phyloP scores from a whole-genome alignment of 2,797 vertebrate species.

The Notolepis coatsorum region DNA sequence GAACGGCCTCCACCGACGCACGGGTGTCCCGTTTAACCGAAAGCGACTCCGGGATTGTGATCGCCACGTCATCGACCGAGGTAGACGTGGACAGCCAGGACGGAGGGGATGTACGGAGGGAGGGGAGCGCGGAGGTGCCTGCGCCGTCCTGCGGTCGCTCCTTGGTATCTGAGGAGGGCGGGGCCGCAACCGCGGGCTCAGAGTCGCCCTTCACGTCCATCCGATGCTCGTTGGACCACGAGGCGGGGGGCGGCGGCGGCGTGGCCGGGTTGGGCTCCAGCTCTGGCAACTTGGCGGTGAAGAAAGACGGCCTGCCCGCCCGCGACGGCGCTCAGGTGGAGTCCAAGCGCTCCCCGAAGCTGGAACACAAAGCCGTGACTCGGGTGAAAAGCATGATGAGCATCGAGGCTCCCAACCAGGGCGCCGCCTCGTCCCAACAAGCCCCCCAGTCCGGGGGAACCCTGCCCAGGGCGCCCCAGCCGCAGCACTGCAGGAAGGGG shows the following conservation, averaged over 20 bases:
- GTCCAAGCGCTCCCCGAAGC: constrained; percentile 86
- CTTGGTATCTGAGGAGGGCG: constrained; percentile 65
- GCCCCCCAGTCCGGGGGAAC: constrained; percentile 53
- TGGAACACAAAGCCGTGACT: constrained; percentile 87
- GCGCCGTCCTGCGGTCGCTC: constrained; percentile 65
- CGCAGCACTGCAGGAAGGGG: constrained; percentile 73
- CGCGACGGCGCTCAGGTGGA: constrained; percentile 77
- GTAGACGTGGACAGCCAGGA: constrained; percentile 68
- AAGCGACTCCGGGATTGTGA: constrained; percentile 53
- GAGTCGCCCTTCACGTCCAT: constrained; percentile 78
- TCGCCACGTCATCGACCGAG: constrained; percentile 68
- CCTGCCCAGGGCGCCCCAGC: constrained; percentile 52
- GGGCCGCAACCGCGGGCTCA: constrained; percentile 11
- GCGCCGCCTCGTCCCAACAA: constrained; percentile 42
- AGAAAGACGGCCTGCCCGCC: constrained; percentile 52
- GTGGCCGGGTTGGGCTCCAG: neutral
- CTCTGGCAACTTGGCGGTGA: constrained; percentile 67
- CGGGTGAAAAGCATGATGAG: constrained; percentile 86
- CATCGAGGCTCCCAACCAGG: constrained; percentile 73
- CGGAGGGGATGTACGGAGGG: constrained; percentile 59
- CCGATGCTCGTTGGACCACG: constrained; percentile 64
- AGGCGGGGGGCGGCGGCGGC: constrained; percentile 13
- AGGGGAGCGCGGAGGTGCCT: constrained; percentile 59
- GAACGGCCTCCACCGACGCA: neutral
- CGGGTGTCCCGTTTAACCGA: constrained; percentile 52